These are phyloP conservation scores for Varanus komodoensis DNA, from an alignment of 2,113 vertebrate species.

Conservation along the genomic window DNA sequence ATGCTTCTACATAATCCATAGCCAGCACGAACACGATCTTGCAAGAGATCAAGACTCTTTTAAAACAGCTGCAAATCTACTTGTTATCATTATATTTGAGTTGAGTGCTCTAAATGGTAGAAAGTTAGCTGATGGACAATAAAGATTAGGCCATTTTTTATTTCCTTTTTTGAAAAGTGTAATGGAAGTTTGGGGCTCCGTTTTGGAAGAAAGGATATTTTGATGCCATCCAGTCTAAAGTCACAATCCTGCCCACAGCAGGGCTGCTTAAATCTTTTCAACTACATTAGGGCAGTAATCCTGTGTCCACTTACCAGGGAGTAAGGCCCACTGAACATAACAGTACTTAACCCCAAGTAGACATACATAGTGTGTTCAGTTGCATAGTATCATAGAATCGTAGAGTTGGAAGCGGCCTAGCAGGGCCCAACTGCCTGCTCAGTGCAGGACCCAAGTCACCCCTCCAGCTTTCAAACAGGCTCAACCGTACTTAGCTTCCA, in stretches of 20 bases:
- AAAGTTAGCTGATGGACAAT: background rate
- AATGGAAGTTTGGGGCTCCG: background rate
- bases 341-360: background rate
- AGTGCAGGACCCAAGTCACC: too few relatives aligned
- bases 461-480: too few relatives aligned
- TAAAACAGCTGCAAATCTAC: slow-evolving; percentile 12
- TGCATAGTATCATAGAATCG: background rate
- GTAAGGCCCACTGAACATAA: background rate
- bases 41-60: background rate
- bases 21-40: too few relatives aligned
- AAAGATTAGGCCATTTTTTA: background rate
- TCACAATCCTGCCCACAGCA: background rate
- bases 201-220: background rate
- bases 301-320: background rate
- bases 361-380: background rate
- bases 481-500: too few relatives aligned
- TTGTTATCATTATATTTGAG: background rate
- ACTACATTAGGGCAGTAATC: background rate
- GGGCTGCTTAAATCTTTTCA: background rate
- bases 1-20: background rate
- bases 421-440: too few relatives aligned
- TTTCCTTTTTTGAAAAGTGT: background rate
- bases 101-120: slow-evolving; percentile 15
- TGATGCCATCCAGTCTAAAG: background rate
- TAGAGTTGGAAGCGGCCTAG: too few relatives aligned